Evolutionary conservation across 2,888 invertebrate genomes (phyloP).

Genomic region (Reticulitermes lucifugus): DNA sequence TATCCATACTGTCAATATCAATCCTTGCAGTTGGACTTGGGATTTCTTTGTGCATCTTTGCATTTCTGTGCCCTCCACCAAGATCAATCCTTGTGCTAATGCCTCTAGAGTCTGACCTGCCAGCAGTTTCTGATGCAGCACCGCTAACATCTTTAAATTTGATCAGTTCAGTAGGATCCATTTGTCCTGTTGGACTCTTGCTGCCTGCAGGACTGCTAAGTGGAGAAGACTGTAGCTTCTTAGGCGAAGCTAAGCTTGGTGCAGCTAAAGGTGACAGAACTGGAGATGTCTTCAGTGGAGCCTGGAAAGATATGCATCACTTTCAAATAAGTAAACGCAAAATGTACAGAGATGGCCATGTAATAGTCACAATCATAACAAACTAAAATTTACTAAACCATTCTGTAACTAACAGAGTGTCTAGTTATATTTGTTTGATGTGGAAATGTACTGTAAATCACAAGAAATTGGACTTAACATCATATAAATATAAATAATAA

Average conservation of each 20-base stretch:
- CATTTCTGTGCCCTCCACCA: not conserved
- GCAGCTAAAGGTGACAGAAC: conserved; percentile 38
- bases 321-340: no score
- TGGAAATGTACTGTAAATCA: no score
- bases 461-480: no score
- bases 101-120: conserved; percentile 12
- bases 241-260: conserved; percentile 27
- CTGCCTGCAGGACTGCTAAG: conserved; percentile 13
- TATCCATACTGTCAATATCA: conserved; percentile 61
- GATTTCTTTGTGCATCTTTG: conserved; percentile 41
- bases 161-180: not conserved
- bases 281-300: conserved; percentile 51
- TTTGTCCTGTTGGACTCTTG: conserved; percentile 8
- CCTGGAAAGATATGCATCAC: conserved; percentile 34
- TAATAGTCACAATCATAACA: no score
- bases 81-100: conserved; percentile 33
- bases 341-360: no score
- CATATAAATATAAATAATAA: no score
- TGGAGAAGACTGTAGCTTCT: conserved; percentile 14
- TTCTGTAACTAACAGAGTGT: no score
- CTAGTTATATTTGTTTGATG: no score
- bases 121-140: not conserved
- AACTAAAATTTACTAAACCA: no score
- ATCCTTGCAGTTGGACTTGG: conserved; percentile 55
- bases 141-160: conserved; percentile 10